A percentile compares a stretch with the other conserved stretches of the same genome.
Evolutionary conservation across 2,888 invertebrate species (phyloP).

Genomic region (Scaptomyza tumidula): DNA sequence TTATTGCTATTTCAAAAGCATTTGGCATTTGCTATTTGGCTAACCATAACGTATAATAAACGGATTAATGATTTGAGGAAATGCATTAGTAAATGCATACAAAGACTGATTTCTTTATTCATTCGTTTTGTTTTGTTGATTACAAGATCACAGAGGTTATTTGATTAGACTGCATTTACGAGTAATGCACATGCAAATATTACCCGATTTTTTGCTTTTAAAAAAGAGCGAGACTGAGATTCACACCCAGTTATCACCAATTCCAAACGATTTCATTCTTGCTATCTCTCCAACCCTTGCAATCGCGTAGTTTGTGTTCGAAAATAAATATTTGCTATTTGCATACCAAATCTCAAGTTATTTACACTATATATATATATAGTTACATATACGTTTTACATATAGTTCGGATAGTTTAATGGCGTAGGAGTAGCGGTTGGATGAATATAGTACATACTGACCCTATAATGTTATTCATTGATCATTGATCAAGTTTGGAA

Average conservation of each 20-base stretch:
- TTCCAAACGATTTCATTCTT: background rate
- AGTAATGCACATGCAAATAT: slow-evolving; percentile 45
- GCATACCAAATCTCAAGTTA: slow-evolving; percentile 8
- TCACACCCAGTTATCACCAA: background rate
- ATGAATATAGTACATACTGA: slow-evolving; percentile 4
- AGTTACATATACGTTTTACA: background rate
- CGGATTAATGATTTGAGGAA: slow-evolving; percentile 47
- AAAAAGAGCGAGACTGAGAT: slow-evolving; percentile 14
- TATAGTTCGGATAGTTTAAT: background rate
- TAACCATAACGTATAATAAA: slow-evolving; percentile 8
- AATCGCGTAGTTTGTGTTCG: slow-evolving; percentile 11
- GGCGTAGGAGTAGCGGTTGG: slow-evolving; percentile 1
- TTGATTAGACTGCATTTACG: slow-evolving; percentile 59
- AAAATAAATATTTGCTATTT: slow-evolving; percentile 25
- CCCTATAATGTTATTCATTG: slow-evolving; percentile 15
- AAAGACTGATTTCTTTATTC: slow-evolving; percentile 31
- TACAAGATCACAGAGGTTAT: slow-evolving; percentile 63
- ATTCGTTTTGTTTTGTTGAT: slow-evolving; percentile 57
- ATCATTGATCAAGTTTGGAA: too few species aligned
- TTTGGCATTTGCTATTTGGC: too few species aligned
- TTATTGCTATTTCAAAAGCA: background rate
- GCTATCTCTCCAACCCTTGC: background rate
- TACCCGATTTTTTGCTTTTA: slow-evolving; percentile 10
- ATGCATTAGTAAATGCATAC: slow-evolving; percentile 15
- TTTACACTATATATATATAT: background rate